Conservation (phyloP, 2,113 vertebrate species). For the Dunckerocampus dactyliophorus region DNA sequence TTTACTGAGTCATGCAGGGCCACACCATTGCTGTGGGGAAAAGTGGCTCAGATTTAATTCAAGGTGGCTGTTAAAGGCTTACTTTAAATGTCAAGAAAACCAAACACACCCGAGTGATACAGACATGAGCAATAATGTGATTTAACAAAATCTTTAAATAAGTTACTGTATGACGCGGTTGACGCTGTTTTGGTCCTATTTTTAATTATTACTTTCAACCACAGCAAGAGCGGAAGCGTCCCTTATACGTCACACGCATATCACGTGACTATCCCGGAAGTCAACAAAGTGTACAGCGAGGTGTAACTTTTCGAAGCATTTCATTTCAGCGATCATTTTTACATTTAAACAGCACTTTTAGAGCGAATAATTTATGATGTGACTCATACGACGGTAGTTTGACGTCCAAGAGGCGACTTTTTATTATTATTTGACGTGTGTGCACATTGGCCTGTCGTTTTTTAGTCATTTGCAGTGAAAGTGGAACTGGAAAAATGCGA, state of each 20-base stretch:
- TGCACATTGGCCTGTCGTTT: background rate
- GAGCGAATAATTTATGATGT: background rate
- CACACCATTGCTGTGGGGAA: conserved; percentile 13
- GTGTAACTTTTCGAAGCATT: conserved; percentile 6
- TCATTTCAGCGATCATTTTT: background rate
- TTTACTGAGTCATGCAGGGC: background rate
- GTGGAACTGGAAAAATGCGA: conserved; percentile 45
- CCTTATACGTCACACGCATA: conserved; percentile 1
- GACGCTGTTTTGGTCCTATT: too few relatives aligned
- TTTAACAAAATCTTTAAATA: background rate
- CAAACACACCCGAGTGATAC: too few relatives aligned
- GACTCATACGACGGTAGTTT: background rate
- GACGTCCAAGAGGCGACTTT: background rate
- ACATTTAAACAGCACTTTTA: too few relatives aligned
- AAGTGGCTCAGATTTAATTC: background rate
- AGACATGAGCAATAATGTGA: background rate
- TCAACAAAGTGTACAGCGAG: conserved; percentile 47
- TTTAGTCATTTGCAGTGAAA: background rate
- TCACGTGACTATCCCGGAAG: conserved; percentile 65
- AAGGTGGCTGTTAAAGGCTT: too few relatives aligned
- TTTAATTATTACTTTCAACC: too few relatives aligned
- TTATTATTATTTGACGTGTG: background rate
- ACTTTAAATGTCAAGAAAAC: too few relatives aligned
- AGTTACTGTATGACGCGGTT: background rate
- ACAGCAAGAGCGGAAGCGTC: too few relatives aligned